Evolutionary conservation across 2,797 vertebrate species (phyloP), one percentile per base, ranked within the genome.

Genomic region (Arctocebus calabarensis): DNA sequence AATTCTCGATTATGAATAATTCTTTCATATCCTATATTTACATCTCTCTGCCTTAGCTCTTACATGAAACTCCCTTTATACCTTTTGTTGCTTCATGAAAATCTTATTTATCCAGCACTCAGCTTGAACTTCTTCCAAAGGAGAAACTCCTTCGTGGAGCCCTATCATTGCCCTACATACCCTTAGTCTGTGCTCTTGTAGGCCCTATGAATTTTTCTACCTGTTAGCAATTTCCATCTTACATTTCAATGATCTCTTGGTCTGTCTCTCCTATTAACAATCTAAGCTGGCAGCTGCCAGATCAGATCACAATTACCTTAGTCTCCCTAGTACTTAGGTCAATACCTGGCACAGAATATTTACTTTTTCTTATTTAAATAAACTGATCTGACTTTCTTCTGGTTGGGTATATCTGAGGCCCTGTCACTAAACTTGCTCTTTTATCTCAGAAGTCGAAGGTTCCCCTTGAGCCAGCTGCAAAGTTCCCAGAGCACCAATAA

Each of bases 391-490:
- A 82, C 91, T 71, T 87, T 3, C 32, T 34, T 17, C 25, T 93
- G 91, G 70, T 74, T 95, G 93, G 61, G 92, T 88, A 17, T 81
- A 11, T 71, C 45, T 57, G 23, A 81, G 81, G 45, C 62, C 94
- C 25, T 84, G 55, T 59, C 32, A 84, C 61, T 32, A 8, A 34
- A 89, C 34, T n/a, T 57, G 71, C 71, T 23, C 0, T 4, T 13
- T 98, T 98, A 98, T 98, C 98, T 97, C 61, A 13, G 70, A 79
- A 95, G 71, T 68, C 96, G 95, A 97, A 97, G 92, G 74, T 87
- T 93, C 91, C 2, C 2, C 43, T 27, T 59, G 74, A 52, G 43
- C 88, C 98, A 99, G 97, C 94, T 98, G 98, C 96, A 94, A 16
- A 11, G 4, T 98, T 99, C 98, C 97, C 98, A 98, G 87, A 0